Base-by-base conservation (phyloP, 2,888 invertebrate species). In the Miltochrista miniata region DNA sequence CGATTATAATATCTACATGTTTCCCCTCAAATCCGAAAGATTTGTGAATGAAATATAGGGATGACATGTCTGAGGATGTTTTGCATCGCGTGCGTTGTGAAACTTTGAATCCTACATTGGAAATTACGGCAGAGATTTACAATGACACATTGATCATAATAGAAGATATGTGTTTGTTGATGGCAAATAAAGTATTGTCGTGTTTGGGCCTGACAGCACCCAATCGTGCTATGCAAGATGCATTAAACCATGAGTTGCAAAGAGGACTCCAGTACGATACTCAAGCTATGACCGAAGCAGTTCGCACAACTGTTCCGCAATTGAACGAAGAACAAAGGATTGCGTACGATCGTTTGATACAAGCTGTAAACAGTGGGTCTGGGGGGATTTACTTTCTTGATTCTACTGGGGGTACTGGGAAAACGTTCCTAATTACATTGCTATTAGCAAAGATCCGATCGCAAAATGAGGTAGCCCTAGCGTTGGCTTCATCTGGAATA, bases 401-500 rank as follows among this genome's bases (percentile, higher is more conserved):
- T 59, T 51, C 68, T 44, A 54, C 61, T 10, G 61, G 61, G 34
- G 61, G 59, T 15, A 68, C 60, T 7, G 59, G 58, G 12, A 65
- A 67, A 64, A 67, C 57, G 18, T 69, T 69, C 36, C 24, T 68
- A 37, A 64, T 65, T 51, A 53, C 61, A 61, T 61, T 71, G 44
- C 43, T 64, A 36, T 64, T 68, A 13, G 63, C 64, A 15, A 68
- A 18, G 37, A 65, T 72, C 42, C 46, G 67, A 49, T 62, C 63
- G 48, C 50, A 42, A 61, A 56, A 56, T 55, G 55, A 62, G 0
- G 53, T 67, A 29, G 67, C 65, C 11, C 47, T 70, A 44, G 66
- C 68, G 43, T 51, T 74, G 34, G 70, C 70, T 51, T 71, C 67
- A 41, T 70, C 69, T 45, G 68, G 68, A 54, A 70, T 66, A 34